Conservation (phyloP, 2,797 vertebrate genomes). For the Garrulus glandarius region DNA sequence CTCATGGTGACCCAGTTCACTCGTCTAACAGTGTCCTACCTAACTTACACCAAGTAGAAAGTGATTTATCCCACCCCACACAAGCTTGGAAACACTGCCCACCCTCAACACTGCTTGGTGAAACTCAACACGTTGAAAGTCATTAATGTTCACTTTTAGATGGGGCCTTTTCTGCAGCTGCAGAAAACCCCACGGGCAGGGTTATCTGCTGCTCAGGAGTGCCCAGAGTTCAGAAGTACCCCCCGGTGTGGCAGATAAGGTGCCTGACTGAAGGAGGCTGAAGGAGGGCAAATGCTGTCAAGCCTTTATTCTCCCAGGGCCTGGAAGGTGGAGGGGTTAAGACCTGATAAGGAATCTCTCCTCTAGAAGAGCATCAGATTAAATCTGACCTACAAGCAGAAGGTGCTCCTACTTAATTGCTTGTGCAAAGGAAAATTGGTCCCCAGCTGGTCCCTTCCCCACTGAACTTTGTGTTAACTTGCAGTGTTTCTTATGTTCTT, state of each 20-base stretch:
- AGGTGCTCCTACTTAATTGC: neutral
- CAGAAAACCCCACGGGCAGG: neutral
- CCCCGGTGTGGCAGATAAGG: neutral
- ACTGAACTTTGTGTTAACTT: neutral
- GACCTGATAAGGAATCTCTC: neutral
- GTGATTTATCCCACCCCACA: neutral
- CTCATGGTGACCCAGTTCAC: neutral
- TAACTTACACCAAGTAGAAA: neutral
- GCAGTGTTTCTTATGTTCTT: neutral
- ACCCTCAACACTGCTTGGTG: neutral
- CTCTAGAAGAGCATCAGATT: neutral
- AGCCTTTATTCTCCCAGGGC: neutral
- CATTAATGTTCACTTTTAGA: neutral
- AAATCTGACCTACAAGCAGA: constrained; percentile 50
- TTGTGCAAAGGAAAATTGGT: neutral
- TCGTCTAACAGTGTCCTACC: neutral
- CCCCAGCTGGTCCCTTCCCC: neutral
- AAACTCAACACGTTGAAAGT: neutral
- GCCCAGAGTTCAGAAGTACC: neutral
- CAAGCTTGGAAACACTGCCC: neutral
- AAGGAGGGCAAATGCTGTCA: neutral
- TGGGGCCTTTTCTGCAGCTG: neutral
- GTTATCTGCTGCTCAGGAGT: neutral
- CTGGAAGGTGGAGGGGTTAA: constrained; percentile 6
- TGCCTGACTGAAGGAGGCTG: neutral